These are phyloP conservation scores for Phyllotreta striolata DNA, from an alignment of 2,888 invertebrate genomes.

Conservation along the genomic window DNA sequence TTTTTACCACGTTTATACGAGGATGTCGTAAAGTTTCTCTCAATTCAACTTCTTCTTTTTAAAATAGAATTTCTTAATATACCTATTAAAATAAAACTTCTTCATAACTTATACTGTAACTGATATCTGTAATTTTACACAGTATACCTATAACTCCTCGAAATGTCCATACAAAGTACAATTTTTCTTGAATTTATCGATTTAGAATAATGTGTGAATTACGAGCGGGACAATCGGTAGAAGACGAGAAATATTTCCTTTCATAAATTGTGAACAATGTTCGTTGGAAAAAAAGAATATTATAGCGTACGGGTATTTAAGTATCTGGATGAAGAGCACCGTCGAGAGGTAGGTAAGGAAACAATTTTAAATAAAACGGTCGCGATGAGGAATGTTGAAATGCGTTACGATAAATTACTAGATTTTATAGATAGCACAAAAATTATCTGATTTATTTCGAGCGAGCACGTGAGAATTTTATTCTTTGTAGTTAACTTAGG, in stretches of 20 bases:
- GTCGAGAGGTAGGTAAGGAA: conserved; percentile 33
- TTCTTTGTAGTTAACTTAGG: conserved; percentile 40
- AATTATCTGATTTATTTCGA: conserved; percentile 48
- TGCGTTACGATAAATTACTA: conserved; percentile 49
- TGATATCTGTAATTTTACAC: too few species aligned
- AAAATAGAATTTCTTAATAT: too few species aligned
- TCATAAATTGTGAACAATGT: conserved; percentile 21
- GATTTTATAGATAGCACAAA: conserved; percentile 50
- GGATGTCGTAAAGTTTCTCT: conserved; percentile 19
- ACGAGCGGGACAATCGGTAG: conserved; percentile 12
- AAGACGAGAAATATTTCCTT: conserved; percentile 23
- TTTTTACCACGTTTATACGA: conserved; percentile 5
- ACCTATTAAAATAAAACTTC: too few species aligned
- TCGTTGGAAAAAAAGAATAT: conserved; percentile 21
- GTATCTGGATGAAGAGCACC: conserved; percentile 26
- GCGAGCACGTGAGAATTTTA: conserved; percentile 51
- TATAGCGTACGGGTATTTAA: conserved; percentile 29
- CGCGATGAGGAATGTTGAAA: conserved; percentile 46
- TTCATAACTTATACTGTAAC: too few species aligned
- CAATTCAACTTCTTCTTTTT: too few species aligned
- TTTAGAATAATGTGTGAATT: not conserved
- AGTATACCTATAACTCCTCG: not conserved
- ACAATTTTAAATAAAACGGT: conserved; percentile 44
- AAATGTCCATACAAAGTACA: not conserved
- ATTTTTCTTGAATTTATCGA: too few species aligned